phyloP scores from a whole-genome alignment of 2,113 vertebrate species.

The Cottus gobio region DNA sequence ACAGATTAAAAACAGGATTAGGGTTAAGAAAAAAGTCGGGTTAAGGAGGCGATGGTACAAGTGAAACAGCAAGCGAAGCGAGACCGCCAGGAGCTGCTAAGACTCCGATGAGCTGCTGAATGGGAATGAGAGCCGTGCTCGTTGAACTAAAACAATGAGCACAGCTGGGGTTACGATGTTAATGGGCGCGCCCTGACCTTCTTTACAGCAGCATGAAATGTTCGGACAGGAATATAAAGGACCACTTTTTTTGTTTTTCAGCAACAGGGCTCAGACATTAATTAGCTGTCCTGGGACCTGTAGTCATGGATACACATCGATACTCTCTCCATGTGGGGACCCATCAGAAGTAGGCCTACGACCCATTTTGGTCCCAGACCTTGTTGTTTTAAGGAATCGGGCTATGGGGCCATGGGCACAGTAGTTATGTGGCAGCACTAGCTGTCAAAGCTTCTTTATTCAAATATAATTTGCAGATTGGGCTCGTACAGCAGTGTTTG shows the following conservation, averaged over 20 bases:
- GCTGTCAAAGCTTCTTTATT: neutral
- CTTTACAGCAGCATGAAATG: conserved; percentile 23
- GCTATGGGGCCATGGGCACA: conserved; percentile 1
- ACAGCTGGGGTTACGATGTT: conserved; percentile 25
- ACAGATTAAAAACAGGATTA: conserved; percentile 62
- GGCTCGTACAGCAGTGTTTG: neutral
- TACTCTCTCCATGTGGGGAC: conserved; percentile 21
- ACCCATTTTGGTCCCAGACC: conserved; percentile 43
- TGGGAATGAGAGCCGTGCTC: conserved; percentile 39
- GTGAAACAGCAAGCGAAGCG: conserved; percentile 24
- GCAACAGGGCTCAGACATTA: conserved; percentile 26
- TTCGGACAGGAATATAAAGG: conserved; percentile 28
- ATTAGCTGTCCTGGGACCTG: conserved; percentile 53
- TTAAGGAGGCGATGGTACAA: conserved; percentile 42
- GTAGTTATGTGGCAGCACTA: neutral
- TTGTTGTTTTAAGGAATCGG: conserved; percentile 39
- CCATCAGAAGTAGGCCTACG: conserved; percentile 37
- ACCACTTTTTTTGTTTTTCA: conserved; percentile 33
- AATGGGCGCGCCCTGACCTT: conserved; percentile 37
- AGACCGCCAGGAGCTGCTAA: conserved; percentile 27
- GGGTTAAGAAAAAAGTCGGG: conserved; percentile 43
- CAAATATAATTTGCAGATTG: neutral
- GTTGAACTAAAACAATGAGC: conserved; percentile 27
- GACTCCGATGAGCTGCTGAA: conserved; percentile 29
- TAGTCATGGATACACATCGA: conserved; percentile 40